Conservation (phyloP, 64 coral and sea anemone genomes). For the Porites australiensis region DNA sequence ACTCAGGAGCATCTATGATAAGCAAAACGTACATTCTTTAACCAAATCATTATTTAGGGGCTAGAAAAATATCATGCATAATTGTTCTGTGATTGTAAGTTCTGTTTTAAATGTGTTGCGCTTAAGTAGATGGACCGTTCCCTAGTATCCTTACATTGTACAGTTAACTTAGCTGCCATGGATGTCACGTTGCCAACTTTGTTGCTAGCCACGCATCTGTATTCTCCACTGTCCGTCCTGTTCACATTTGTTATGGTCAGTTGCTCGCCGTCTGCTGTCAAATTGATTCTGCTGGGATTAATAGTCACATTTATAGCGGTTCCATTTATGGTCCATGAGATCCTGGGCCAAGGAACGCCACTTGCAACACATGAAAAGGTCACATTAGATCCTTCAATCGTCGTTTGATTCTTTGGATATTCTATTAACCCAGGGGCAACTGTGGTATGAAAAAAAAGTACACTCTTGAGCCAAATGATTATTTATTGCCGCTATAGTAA, state of each 20-base stretch:
- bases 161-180: not conserved
- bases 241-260: constrained; percentile 22
- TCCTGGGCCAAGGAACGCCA: not conserved
- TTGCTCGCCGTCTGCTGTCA: not conserved
- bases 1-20: constrained; percentile 1
- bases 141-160: too few relatives aligned
- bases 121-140: too few relatives aligned
- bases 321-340: constrained; percentile 33
- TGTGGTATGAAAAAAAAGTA: not conserved
- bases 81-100: too few relatives aligned
- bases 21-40: too few relatives aligned
- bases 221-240: constrained; percentile 11
- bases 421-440: not conserved
- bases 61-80: too few relatives aligned
- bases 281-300: not conserved
- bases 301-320: not conserved
- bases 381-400: not conserved
- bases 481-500: too few relatives aligned
- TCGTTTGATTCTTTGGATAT: not conserved
- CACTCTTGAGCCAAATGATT: too few relatives aligned
- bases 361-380: constrained; percentile 24
- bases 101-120: too few relatives aligned
- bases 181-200: not conserved
- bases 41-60: too few relatives aligned
- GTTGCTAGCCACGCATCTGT: constrained; percentile 19